Base-by-base conservation (phyloP, 1,140 invertebrate species). In the Cotesia typhae region DNA sequence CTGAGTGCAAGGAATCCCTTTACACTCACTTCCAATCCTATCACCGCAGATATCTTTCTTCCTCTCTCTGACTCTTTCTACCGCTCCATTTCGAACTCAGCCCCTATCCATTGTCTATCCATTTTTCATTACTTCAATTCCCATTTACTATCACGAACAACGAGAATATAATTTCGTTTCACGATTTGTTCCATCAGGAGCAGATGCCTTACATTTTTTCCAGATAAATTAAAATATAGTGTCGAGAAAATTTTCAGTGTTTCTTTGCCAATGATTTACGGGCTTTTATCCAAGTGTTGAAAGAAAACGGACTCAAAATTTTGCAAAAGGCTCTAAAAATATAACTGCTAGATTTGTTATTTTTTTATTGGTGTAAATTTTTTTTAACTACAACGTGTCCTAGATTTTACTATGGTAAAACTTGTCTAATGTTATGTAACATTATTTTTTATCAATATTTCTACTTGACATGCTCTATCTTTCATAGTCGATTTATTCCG, bases 341-440 rank as follows among this genome's bases (percentile, higher is more conserved):
- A 2, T 28, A 28, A 28, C 28, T 1, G 28, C 28, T 28, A 28
- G 28, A 28, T 28, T 28, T 28, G 14, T 28, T 28, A 28, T 28
- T 28, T 28, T 28, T 17, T 60, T 60, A 14, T 59, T 36, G 28
- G 4, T 51, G n/a, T 12, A 5, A 41, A 28, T 57, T 68, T 36
- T 36, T 37, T 69, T 28, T 28, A 28, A 28, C 28, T 28, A 28
- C 1, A 28, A 37, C 17, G 17, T 57, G 28, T 37, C 9, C 5
- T 4, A 57, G 10, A 57, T 57, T 47, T 37, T 1, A 28, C 28
- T 28, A 1, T 28, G 36, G 3, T 14, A 47, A 65, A 41, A 66
- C 66, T 41, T 66, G 64, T 73, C 20, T 73, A 73, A 73, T 73
- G 65, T 73, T 51, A 73, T 73, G 74, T 61, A 73, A 67, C 67